Conservation (phyloP, 2,797 vertebrate species). For the Anguilla anguilla region DNA sequence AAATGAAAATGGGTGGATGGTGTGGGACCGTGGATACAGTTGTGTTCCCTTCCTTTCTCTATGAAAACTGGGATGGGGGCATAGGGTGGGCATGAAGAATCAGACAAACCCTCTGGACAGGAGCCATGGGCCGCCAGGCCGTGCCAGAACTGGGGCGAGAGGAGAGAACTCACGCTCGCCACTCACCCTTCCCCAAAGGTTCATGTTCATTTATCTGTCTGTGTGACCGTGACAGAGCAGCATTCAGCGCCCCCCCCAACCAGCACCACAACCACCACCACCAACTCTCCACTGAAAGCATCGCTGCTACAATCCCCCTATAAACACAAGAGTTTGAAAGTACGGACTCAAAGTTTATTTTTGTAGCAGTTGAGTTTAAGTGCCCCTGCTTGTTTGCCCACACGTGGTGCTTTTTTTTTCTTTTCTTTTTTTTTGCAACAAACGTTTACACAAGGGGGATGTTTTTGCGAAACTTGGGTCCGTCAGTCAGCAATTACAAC, state of each 20-base stretch:
- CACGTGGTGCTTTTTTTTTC: slow-evolving; percentile 15
- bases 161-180: too few species aligned
- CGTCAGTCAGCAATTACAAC: slow-evolving; percentile 24
- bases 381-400: slow-evolving; percentile 41
- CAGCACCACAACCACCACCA: background rate
- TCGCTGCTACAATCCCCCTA: background rate
- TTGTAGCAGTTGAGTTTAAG: slow-evolving; percentile 39
- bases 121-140: slow-evolving; percentile 7
- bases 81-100: background rate
- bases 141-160: background rate
- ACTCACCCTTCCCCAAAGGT: slow-evolving; percentile 11
- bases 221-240: slow-evolving; percentile 34
- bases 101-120: slow-evolving; percentile 10
- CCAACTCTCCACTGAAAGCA: background rate
- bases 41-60: background rate
- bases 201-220: slow-evolving; percentile 42
- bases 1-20: background rate
- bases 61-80: too few species aligned
- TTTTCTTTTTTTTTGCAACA: slow-evolving; percentile 36
- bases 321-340: slow-evolving; percentile 29
- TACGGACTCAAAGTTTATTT: slow-evolving; percentile 41
- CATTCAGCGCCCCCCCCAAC: slow-evolving; percentile 16
- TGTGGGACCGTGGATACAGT: background rate
- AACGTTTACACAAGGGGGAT: slow-evolving; percentile 39
- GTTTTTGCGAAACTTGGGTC: slow-evolving; percentile 34